These are phyloP conservation scores for Metopolophium dirhodum DNA, from an alignment of 1,140 invertebrate genomes.

Conservation along the genomic window DNA sequence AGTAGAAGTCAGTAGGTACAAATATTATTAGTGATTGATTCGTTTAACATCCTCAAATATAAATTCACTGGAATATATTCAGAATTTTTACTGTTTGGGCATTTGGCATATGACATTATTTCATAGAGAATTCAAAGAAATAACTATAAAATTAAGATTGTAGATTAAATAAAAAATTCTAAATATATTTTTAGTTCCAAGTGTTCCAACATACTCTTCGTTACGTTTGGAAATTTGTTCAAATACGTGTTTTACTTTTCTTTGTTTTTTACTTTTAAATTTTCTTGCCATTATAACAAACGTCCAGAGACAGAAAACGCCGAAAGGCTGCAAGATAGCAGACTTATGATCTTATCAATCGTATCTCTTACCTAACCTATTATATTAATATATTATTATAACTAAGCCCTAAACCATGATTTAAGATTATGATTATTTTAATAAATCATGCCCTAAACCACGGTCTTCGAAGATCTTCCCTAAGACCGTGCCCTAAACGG, in stretches of 20 bases:
- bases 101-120: background rate
- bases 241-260: slow-evolving; percentile 44
- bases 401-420: no score
- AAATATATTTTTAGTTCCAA: background rate
- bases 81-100: background rate
- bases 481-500: no score
- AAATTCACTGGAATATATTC: background rate
- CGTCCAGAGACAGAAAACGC: no score
- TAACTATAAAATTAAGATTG: background rate
- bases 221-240: slow-evolving; percentile 45
- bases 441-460: no score
- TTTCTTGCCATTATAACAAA: slow-evolving; percentile 30
- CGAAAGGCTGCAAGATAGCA: no score
- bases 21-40: background rate
- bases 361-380: no score
- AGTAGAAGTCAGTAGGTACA: background rate
- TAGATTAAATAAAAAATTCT: background rate
- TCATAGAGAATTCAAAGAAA: background rate
- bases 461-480: no score
- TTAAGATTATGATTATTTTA: no score
- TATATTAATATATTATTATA: no score
- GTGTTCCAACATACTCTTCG: slow-evolving; percentile 39
- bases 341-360: no score
- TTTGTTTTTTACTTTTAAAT: slow-evolving; percentile 56
- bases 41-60: background rate